phyloP scores from a whole-genome alignment of 2,888 invertebrate genomes.

The Pimpla rufipes region DNA sequence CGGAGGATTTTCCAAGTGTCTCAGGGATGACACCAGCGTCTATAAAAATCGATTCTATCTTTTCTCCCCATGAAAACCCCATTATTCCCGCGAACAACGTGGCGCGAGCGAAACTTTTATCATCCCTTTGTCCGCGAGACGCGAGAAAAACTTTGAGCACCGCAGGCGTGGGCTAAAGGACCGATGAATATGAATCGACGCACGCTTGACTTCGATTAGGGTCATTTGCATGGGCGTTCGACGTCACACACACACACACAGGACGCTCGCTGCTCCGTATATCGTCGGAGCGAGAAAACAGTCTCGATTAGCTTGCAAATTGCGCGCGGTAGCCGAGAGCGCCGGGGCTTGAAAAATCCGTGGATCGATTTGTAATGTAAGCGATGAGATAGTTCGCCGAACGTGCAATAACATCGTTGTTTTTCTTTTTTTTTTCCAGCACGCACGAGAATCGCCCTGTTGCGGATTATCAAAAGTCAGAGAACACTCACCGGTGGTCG shows the following conservation, averaged over 20 bases:
- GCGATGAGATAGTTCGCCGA: conserved; percentile 4
- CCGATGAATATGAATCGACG: conserved; percentile 74
- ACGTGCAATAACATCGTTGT: background rate
- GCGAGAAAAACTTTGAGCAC: conserved; percentile 64
- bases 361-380: conserved; percentile 53
- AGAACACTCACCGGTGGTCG: conserved; percentile 90
- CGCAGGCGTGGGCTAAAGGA: conserved; percentile 65
- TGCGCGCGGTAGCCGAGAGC: conserved; percentile 49
- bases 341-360: conserved; percentile 34
- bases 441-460: conserved; percentile 8
- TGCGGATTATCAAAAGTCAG: background rate
- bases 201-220: conserved; percentile 72
- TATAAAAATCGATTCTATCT: conserved; percentile 30
- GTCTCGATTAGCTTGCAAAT: conserved; percentile 62
- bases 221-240: conserved; percentile 72
- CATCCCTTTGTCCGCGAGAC: conserved; percentile 32
- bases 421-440: conserved; percentile 12
- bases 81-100: conserved; percentile 28
- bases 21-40: background rate
- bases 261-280: background rate
- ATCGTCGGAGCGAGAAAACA: conserved; percentile 47
- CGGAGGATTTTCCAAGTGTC: background rate
- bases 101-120: conserved; percentile 22
- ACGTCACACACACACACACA: conserved; percentile 29
- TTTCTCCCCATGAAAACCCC: background rate